Conservation (phyloP, 2,113 vertebrate genomes). For the Otus sunia region DNA sequence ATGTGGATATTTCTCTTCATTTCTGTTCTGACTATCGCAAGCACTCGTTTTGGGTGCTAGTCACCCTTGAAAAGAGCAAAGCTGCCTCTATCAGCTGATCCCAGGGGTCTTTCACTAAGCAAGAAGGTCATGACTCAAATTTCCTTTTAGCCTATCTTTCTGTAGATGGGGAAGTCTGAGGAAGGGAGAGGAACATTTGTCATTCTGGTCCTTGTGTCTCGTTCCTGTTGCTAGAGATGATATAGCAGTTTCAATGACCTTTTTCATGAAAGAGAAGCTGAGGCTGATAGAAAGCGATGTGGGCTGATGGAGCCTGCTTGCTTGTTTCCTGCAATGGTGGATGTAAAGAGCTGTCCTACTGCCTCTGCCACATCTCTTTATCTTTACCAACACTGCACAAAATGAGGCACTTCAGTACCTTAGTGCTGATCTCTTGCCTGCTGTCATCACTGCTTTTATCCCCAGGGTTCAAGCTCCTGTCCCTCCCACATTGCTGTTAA, state of each 20-base stretch:
- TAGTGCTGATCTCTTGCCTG: fast-evolving
- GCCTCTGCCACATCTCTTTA: neutral
- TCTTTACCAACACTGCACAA: neutral
- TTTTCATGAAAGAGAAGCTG: neutral
- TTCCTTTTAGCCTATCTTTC: neutral
- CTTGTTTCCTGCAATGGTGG: neutral
- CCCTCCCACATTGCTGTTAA: neutral
- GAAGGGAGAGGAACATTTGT: neutral
- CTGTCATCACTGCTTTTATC: neutral
- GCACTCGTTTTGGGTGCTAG: neutral
- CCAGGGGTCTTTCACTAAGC: neutral
- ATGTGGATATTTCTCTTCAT: neutral
- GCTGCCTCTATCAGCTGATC: neutral
- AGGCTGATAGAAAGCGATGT: neutral
- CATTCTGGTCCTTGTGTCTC: neutral
- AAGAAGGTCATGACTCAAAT: constrained; percentile 14
- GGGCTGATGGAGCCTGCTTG: neutral
- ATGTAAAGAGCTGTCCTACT: neutral
- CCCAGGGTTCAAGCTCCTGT: neutral
- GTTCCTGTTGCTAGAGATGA: neutral
- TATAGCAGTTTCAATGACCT: neutral
- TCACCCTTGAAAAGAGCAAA: constrained; percentile 7
- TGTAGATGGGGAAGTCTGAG: neutral
- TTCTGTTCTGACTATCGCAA: constrained; percentile 9
- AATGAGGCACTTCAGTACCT: neutral